A percentile compares a stretch with the other conserved stretches of the same genome.
These are phyloP conservation scores for Pagetopsis macropterus DNA, from an alignment of 2,797 vertebrate genomes.

Conservation along the genomic window DNA sequence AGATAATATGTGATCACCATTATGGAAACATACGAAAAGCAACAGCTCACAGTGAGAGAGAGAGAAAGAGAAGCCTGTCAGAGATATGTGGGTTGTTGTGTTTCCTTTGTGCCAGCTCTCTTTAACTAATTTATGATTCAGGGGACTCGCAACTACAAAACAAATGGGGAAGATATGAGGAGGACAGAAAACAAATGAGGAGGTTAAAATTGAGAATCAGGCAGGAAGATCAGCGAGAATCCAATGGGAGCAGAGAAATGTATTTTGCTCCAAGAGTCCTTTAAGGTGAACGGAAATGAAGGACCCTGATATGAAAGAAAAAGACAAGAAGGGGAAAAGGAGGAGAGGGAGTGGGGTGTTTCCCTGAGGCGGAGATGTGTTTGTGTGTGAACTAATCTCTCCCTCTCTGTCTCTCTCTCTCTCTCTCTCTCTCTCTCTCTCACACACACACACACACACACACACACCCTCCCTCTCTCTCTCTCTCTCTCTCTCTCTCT, in stretches of 20 bases:
- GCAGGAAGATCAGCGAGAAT: slow-evolving; percentile 5
- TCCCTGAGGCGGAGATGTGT: slow-evolving; percentile 73
- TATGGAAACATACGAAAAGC: slow-evolving; percentile 21
- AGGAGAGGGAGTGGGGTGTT: slow-evolving; percentile 56
- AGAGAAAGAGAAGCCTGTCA: neutral
- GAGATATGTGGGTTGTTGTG: slow-evolving; percentile 46
- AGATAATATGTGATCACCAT: neutral
- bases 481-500: slow-evolving; percentile 35
- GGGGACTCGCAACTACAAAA: slow-evolving; percentile 49
- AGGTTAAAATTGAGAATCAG: slow-evolving; percentile 42
- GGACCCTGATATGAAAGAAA: slow-evolving; percentile 43
- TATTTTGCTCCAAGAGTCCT: slow-evolving; percentile 29
- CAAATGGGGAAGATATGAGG: slow-evolving; percentile 17
- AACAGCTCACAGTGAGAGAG: neutral
- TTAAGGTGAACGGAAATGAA: slow-evolving; percentile 42
- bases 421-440: too few species aligned
- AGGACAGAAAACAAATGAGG: slow-evolving; percentile 41
- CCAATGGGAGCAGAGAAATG: neutral
- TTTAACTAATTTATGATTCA: slow-evolving; percentile 77
- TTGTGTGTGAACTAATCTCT: slow-evolving; percentile 67
- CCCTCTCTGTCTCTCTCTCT: slow-evolving; percentile 15
- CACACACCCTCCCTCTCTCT: too few species aligned
- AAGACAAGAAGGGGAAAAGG: slow-evolving; percentile 27
- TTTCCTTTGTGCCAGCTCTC: slow-evolving; percentile 36
- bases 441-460: neutral